phyloP scores from a whole-genome alignment of 1,140 invertebrate genomes.

The Atta colombica region DNA sequence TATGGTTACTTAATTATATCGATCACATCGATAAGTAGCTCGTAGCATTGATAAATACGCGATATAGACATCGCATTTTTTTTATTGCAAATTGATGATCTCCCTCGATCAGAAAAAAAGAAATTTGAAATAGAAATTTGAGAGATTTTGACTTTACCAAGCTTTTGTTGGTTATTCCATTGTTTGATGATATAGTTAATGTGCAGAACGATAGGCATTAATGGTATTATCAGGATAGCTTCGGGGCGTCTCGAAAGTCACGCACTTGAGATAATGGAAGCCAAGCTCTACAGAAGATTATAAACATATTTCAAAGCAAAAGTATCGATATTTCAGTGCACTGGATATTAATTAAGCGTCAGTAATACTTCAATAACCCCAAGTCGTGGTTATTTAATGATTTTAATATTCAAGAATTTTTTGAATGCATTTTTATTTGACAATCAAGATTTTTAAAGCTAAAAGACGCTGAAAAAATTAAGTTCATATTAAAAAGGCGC shows the following conservation, averaged over 20 bases:
- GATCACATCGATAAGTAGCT: not conserved
- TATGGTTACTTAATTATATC: not conserved
- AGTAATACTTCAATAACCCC: not conserved
- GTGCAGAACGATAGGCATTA: constrained; percentile 11
- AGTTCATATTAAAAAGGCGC: not conserved
- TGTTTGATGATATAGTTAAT: constrained; percentile 30
- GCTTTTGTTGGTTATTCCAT: not conserved
- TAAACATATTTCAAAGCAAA: not conserved
- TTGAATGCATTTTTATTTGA: not conserved
- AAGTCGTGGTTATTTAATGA: not conserved
- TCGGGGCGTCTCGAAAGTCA: constrained; percentile 32
- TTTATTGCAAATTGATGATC: not conserved
- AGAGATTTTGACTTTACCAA: not conserved
- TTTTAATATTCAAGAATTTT: not conserved
- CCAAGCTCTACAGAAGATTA: not conserved
- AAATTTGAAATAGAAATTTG: not conserved
- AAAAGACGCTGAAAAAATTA: not conserved
- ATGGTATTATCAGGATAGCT: constrained; percentile 25
- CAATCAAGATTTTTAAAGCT: constrained; percentile 4
- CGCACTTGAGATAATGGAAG: constrained; percentile 29
- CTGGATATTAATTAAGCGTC: not conserved
- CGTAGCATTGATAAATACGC: not conserved
- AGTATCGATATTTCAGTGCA: not conserved
- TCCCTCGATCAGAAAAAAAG: not conserved
- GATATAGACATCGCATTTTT: not conserved